Conservation (phyloP, 2,113 vertebrate genomes). For the Calonectris borealis region DNA sequence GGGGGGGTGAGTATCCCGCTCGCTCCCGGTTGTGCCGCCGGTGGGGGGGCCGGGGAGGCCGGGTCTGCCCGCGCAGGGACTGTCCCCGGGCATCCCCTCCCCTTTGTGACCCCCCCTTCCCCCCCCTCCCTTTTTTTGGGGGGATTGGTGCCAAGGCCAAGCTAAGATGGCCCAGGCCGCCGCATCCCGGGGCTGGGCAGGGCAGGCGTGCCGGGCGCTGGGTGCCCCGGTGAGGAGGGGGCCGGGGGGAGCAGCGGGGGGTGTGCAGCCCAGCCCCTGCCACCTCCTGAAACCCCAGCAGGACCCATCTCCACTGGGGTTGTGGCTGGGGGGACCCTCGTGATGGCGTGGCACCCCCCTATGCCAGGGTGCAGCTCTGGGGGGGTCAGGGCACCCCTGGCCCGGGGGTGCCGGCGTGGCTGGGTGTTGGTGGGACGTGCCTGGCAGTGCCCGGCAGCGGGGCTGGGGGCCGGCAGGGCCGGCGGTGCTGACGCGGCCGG, state of each 20-base stretch:
- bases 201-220: not conserved
- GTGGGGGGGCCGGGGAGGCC: not conserved
- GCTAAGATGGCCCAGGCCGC: not conserved
- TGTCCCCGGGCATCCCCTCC: not conserved
- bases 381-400: not conserved
- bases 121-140: not conserved
- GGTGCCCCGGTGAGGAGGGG: not conserved
- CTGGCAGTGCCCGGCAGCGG: not conserved
- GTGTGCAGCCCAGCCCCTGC: not conserved
- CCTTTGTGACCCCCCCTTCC: no score
- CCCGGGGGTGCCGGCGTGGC: not conserved
- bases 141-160: not conserved
- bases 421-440: not conserved
- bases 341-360: not conserved
- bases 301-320: not conserved
- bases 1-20: slow-evolving; percentile 59
- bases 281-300: not conserved
- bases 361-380: not conserved
- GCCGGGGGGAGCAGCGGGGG: rapidly evolving
- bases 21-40: not conserved
- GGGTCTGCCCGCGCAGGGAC: not conserved
- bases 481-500: not conserved
- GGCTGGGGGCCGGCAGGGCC: not conserved
- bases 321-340: not conserved
- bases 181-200: not conserved